These are phyloP conservation scores for Scomber japonicus DNA, from an alignment of 2,113 vertebrate species.

Conservation along the genomic window DNA sequence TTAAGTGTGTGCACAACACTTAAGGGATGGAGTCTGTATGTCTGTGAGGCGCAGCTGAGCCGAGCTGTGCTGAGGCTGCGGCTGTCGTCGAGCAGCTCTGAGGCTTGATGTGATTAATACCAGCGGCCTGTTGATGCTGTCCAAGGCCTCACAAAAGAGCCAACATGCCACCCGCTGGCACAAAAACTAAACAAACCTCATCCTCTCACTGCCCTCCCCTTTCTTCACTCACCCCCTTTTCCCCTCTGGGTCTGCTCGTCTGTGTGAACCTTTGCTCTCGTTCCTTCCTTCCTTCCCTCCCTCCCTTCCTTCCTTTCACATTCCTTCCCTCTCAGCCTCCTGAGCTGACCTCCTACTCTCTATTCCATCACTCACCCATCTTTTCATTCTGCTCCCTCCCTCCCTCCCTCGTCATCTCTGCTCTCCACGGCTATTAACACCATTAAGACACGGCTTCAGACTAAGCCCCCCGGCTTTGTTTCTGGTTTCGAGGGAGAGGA, in stretches of 20 bases:
- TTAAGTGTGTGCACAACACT: constrained; percentile 61
- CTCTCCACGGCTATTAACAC: constrained; percentile 56
- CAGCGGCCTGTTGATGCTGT: constrained; percentile 54
- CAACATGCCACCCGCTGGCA: constrained; percentile 56
- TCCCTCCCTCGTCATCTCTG: constrained; percentile 2
- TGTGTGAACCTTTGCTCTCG: constrained; percentile 38
- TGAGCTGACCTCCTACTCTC: constrained; percentile 33
- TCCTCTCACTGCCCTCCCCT: not conserved
- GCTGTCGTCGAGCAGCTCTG: constrained; percentile 16
- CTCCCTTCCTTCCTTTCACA: constrained; percentile 28
- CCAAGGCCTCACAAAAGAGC: constrained; percentile 50
- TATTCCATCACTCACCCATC: constrained; percentile 38
- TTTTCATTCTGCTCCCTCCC: constrained; percentile 15
- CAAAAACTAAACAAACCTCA: constrained; percentile 60
- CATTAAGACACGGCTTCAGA: constrained; percentile 70
- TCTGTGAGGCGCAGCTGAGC: constrained; percentile 49
- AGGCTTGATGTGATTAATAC: constrained; percentile 51
- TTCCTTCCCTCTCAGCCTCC: constrained; percentile 48
- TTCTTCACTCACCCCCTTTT: constrained; percentile 15
- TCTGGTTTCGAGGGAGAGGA: constrained; percentile 59
- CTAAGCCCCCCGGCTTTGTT: constrained; percentile 69
- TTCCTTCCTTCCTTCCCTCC: constrained; percentile 36
- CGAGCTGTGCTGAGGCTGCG: not conserved
- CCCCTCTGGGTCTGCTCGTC: constrained; percentile 31
- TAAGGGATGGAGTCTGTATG: constrained; percentile 61